These are phyloP conservation scores for Centrocercus urophasianus DNA, from an alignment of 2,113 vertebrate genomes.

Conservation along the genomic window DNA sequence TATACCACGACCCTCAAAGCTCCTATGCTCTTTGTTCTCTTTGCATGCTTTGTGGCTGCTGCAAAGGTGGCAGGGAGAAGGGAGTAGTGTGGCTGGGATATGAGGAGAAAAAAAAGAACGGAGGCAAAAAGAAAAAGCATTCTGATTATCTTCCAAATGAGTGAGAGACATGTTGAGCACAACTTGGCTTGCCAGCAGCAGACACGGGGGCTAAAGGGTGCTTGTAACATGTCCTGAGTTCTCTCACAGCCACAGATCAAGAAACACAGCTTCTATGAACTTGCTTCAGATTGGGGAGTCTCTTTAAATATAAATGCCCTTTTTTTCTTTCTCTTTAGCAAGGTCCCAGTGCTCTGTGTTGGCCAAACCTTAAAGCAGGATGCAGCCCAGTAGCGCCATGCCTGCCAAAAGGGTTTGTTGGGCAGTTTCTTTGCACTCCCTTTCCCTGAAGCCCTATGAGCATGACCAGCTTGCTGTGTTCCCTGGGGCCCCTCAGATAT, in stretches of 20 bases:
- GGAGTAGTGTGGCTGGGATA: neutral
- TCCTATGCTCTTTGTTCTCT: rapidly evolving
- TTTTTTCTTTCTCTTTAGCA: neutral
- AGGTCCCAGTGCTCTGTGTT: neutral
- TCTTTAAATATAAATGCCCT: rapidly evolving
- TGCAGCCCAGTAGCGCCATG: neutral
- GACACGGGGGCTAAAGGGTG: neutral
- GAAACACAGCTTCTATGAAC: neutral
- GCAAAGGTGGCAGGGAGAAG: neutral
- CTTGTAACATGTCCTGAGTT: neutral
- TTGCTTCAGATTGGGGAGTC: neutral
- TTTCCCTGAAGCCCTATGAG: rapidly evolving
- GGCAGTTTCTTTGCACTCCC: neutral
- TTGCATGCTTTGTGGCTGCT: rapidly evolving
- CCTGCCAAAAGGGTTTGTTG: rapidly evolving
- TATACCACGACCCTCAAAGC: rapidly evolving
- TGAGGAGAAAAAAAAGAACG: rapidly evolving
- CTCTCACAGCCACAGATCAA: rapidly evolving
- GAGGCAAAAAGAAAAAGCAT: neutral
- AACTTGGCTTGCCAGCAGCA: neutral
- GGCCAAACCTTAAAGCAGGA: neutral
- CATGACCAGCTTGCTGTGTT: rapidly evolving
- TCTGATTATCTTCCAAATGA: rapidly evolving
- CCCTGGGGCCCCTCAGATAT: rapidly evolving
- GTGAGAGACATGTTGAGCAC: neutral